Conservation (phyloP, 2,888 invertebrate genomes). For the Neuroscelio doddi region DNA sequence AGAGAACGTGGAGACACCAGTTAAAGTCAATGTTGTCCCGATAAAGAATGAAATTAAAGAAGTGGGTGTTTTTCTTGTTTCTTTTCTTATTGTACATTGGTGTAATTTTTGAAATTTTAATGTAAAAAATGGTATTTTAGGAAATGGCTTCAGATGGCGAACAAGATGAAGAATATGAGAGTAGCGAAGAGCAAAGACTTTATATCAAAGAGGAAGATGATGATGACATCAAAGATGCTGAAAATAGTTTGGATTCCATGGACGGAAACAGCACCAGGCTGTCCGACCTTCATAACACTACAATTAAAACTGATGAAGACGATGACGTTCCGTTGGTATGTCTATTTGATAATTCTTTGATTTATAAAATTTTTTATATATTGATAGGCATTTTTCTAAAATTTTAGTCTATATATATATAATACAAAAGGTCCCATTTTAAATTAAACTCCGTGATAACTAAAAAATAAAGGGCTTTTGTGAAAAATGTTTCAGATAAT, state of each 20-base stretch:
- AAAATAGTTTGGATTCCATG: conserved; percentile 60
- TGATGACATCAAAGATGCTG: conserved; percentile 63
- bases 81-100: too few relatives aligned
- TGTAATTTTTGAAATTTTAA: too few relatives aligned
- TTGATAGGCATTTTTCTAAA: too few relatives aligned
- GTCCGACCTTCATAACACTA: conserved; percentile 69
- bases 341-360: conserved; percentile 9
- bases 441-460: too few relatives aligned
- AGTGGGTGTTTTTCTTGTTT: conserved; percentile 22
- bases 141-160: conserved; percentile 78
- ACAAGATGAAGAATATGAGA: conserved; percentile 67
- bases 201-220: conserved; percentile 73
- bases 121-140: too few relatives aligned
- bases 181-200: conserved; percentile 75
- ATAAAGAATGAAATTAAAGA: conserved; percentile 51
- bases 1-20: conserved; percentile 13
- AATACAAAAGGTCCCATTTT: too few relatives aligned
- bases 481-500: too few relatives aligned
- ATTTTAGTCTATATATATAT: too few relatives aligned
- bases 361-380: conserved; percentile 1
- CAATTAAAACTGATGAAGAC: conserved; percentile 73
- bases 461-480: too few relatives aligned
- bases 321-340: conserved; percentile 84
- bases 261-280: conserved; percentile 65
- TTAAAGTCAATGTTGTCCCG: too few relatives aligned